Conservation (phyloP, 2,113 vertebrate species). For the Capra hircus region DNA sequence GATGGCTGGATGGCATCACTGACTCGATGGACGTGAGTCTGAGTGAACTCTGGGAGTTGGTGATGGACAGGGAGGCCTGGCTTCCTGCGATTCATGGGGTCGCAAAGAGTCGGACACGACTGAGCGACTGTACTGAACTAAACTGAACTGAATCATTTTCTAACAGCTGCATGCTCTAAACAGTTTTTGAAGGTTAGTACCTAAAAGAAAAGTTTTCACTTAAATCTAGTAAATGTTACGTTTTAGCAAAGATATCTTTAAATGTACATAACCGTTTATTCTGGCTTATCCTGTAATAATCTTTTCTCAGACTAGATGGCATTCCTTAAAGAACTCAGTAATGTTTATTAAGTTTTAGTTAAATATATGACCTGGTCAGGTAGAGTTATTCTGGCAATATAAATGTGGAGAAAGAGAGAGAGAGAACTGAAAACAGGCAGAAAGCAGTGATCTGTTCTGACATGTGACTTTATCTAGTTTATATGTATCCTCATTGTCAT, state of each 20-base stretch:
- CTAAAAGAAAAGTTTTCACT: neutral
- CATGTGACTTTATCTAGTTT: constrained; percentile 69
- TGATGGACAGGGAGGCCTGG: too few relatives aligned
- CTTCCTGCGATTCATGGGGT: too few relatives aligned
- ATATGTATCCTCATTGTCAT: constrained; percentile 63
- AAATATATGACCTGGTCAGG: constrained; percentile 2
- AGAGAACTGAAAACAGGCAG: constrained; percentile 24
- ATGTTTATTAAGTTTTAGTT: constrained; percentile 58
- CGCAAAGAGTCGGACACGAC: rapidly evolving
- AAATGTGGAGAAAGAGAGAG: neutral
- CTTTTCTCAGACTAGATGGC: constrained; percentile 42
- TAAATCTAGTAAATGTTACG: neutral
- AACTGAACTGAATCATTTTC: neutral
- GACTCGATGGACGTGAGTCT: too few relatives aligned
- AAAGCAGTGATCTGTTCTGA: constrained; percentile 64
- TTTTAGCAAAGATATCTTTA: constrained; percentile 33
- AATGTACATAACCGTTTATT: neutral
- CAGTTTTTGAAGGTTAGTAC: constrained; percentile 35
- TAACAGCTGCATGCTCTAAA: constrained; percentile 26
- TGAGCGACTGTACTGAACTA: too few relatives aligned
- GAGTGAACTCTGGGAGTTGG: too few relatives aligned
- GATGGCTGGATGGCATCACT: too few relatives aligned
- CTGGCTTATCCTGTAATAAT: constrained; percentile 52
- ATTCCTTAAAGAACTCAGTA: constrained; percentile 50
- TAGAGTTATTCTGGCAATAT: constrained; percentile 28